Base-by-base conservation (phyloP, 2,113 vertebrate species). In the Indri indri region DNA sequence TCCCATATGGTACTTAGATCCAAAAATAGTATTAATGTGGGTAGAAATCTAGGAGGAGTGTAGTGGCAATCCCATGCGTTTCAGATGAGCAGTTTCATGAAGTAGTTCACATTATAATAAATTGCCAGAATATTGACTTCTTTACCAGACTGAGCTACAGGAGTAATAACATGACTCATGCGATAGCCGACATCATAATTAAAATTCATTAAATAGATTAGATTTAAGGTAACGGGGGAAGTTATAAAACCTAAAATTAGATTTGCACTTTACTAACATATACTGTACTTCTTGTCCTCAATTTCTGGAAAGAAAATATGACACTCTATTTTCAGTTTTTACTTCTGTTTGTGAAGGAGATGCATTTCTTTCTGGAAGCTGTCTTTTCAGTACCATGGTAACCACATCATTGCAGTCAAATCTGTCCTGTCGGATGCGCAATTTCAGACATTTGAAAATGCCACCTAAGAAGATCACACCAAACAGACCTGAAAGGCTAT, bases 391-490 rank as follows among this genome's bases (percentile, higher is more conserved):
- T 71, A 70, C 97, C 97, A 98, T 98, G 98, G 98, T 65, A 98
- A 98, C 98, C 70, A 47, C 93, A 93, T 90, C 70, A 52, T 82
- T 85, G 88, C 89, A 87, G 82, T 87, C 57, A 95, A 93, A 91
- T 61, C 73, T 90, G 87, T 87, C 87, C 94, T 87, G 90, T 95
- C 3, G 6, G 82, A 95, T 93, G 93, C 7, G 45, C 87, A 94
- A 94, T 93, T 97, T 76, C 94, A 98, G 96, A 98, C 97, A 97
- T 97, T 98, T 98, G 91, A 96, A 98, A 98, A 98, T 98, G 96
- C 91, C 98, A 98, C 90, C 77, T 68, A 96, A 87, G 73, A 96
- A 94, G 65, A 93, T 94, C 96, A 93, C 95, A 83, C 87, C 52
- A 59, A 84, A 73, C 83, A 92, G 52, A 93, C 66, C 37, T 27